These are phyloP conservation scores for Ceratina japonica DNA, from an alignment of 1,140 invertebrate species.

Conservation along the genomic window DNA sequence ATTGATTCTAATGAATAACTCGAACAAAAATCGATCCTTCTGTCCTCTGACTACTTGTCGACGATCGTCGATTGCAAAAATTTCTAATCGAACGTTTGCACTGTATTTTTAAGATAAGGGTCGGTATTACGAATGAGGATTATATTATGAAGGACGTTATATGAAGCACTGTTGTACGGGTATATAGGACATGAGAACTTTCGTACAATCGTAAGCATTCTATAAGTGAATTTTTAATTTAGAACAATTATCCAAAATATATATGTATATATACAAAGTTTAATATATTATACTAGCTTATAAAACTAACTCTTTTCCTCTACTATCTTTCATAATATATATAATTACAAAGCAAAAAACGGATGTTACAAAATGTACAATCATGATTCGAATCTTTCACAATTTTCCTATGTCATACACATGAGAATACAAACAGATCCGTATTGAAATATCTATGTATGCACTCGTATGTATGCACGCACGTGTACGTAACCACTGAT, in stretches of 20 bases:
- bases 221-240: conserved; percentile 75
- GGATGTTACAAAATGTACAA: conserved; percentile 77
- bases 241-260: conserved; percentile 77
- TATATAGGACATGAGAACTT: too few relatives aligned
- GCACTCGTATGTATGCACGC: neutral
- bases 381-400: conserved; percentile 66
- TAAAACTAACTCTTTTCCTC: conserved; percentile 71
- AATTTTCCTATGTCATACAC: conserved; percentile 45
- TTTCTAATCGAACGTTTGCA: too few relatives aligned
- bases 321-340: conserved; percentile 64
- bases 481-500: too few relatives aligned
- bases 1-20: too few relatives aligned
- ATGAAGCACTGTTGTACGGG: too few relatives aligned
- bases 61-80: too few relatives aligned
- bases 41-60: too few relatives aligned
- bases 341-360: conserved; percentile 74
- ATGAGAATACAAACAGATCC: conserved; percentile 63
- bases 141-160: too few relatives aligned
- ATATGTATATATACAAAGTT: conserved; percentile 69
- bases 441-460: conserved; percentile 48
- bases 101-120: too few relatives aligned
- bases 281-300: conserved; percentile 74
- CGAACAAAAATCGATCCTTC: too few relatives aligned
- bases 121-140: too few relatives aligned
- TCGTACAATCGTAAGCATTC: conserved; percentile 65